These are phyloP conservation scores for Martes martes DNA, from an alignment of 2,113 vertebrate species.

Conservation along the genomic window DNA sequence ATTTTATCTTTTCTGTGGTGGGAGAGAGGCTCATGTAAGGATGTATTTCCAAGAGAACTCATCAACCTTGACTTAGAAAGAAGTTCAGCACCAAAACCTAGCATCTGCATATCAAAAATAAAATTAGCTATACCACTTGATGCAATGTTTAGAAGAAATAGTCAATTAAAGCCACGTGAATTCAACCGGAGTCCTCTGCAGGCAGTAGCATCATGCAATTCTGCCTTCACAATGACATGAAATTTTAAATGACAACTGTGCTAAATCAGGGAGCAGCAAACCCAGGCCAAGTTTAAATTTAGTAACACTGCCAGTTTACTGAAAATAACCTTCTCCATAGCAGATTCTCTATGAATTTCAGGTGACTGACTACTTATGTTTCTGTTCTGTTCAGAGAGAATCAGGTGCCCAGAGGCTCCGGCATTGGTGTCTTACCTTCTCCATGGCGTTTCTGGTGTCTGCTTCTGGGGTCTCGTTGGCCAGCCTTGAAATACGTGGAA, in stretches of 20 bases:
- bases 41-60: constrained; percentile 38
- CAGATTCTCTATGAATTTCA: constrained; percentile 49
- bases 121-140: constrained; percentile 42
- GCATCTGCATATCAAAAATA: constrained; percentile 42
- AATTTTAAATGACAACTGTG: constrained; percentile 69
- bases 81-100: constrained; percentile 30
- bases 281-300: constrained; percentile 68
- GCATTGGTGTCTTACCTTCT: constrained; percentile 57
- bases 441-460: constrained; percentile 43
- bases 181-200: not conserved
- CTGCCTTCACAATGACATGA: constrained; percentile 64
- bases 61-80: constrained; percentile 41
- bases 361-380: constrained; percentile 44
- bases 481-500: constrained; percentile 60
- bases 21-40: not conserved
- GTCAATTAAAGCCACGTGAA: constrained; percentile 31
- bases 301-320: constrained; percentile 64
- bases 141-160: constrained; percentile 43
- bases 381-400: constrained; percentile 74
- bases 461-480: constrained; percentile 38
- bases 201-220: not conserved
- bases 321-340: constrained; percentile 55
- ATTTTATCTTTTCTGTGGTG: not conserved
- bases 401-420: not conserved
- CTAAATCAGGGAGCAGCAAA: constrained; percentile 59